Conservation (phyloP, 1,140 invertebrate species). For the Pogonomyrmex californicus region DNA sequence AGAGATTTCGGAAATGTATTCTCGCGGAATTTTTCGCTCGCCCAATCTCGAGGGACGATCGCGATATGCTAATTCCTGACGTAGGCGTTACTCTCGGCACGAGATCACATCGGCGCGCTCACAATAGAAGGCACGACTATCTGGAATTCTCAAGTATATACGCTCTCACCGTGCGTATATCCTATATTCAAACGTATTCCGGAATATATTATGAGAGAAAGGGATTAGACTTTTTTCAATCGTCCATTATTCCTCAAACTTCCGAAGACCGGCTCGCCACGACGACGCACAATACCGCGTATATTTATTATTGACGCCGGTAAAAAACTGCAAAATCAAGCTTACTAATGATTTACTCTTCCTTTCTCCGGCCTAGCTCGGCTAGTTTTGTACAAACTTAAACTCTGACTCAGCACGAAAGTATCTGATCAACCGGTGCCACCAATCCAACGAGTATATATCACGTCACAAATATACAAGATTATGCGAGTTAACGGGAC, state of each 20-base stretch:
- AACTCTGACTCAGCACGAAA: conserved; percentile 35
- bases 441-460: not conserved
- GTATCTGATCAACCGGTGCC: conserved; percentile 23
- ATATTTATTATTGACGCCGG: not conserved
- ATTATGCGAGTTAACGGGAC: conserved; percentile 42
- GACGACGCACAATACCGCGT: not conserved
- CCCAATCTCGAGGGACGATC: conserved; percentile 68
- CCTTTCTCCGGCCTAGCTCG: not conserved
- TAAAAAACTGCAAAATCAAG: not conserved
- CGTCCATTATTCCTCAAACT: conserved; percentile 37
- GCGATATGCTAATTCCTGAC: conserved; percentile 77
- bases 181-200: conserved; percentile 71
- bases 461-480: conserved; percentile 32
- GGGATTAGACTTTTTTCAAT: conserved; percentile 59
- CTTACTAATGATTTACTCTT: conserved; percentile 15
- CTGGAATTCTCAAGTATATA: conserved; percentile 58
- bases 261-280: not conserved
- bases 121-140: conserved; percentile 67
- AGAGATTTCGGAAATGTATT: conserved; percentile 59
- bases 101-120: conserved; percentile 74
- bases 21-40: conserved; percentile 64
- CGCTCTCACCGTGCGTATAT: conserved; percentile 50
- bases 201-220: conserved; percentile 68
- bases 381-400: conserved; percentile 21
- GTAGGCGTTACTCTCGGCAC: conserved; percentile 75